A percentile compares a stretch with the other conserved stretches of the same genome.
Conservation (phyloP, 2,888 invertebrate genomes). For the Eucera pruinosa region DNA sequence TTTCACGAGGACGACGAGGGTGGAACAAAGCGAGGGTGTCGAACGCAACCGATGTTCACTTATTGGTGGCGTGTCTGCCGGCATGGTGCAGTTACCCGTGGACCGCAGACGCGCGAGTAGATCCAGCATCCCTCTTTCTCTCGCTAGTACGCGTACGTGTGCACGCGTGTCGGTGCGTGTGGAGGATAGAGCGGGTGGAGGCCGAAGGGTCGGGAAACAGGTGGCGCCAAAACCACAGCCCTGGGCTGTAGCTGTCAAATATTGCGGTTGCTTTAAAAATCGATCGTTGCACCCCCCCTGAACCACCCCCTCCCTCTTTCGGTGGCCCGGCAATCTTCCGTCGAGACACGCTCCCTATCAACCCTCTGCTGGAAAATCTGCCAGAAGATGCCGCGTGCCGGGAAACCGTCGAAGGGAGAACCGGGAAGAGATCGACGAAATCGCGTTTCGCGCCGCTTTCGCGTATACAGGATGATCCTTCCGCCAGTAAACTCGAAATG, state of each 20-base stretch:
- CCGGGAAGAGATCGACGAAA: background rate
- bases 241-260: conserved; percentile 82
- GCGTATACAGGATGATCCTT: too few species aligned
- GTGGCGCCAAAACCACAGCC: conserved; percentile 81
- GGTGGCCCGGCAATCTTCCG: conserved; percentile 40
- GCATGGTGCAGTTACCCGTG: conserved; percentile 80
- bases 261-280: conserved; percentile 83
- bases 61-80: conserved; percentile 84
- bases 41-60: conserved; percentile 83
- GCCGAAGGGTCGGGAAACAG: conserved; percentile 78
- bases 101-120: conserved; percentile 72
- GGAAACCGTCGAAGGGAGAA: background rate
- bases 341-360: conserved; percentile 45
- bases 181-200: conserved; percentile 53
- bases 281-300: conserved; percentile 75
- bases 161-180: conserved; percentile 34
- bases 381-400: conserved; percentile 21
- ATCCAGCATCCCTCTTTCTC: conserved; percentile 67
- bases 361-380: conserved; percentile 42
- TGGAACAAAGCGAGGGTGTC: conserved; percentile 77
- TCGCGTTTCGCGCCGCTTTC: too few species aligned
- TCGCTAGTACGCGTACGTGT: conserved; percentile 42
- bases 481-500: too few species aligned
- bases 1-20: conserved; percentile 64
- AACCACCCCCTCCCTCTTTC: conserved; percentile 25